Conservation (phyloP, 2,113 vertebrate species). For the Chaetodon auriga region DNA sequence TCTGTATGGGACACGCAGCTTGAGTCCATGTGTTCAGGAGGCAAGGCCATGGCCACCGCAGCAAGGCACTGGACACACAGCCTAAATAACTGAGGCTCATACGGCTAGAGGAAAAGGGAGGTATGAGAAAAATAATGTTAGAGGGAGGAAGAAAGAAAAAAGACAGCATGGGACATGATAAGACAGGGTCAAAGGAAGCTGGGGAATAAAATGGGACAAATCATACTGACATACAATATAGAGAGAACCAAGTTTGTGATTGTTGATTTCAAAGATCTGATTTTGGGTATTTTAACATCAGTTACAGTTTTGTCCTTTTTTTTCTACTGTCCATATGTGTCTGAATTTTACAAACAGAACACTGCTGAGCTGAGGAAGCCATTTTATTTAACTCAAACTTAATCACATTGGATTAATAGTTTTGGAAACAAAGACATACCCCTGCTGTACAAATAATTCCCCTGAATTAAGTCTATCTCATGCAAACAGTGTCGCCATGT, state of each 20-base stretch:
- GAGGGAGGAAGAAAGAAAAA: background rate
- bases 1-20: slow-evolving; percentile 87
- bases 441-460: background rate
- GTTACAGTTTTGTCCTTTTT: background rate
- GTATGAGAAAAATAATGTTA: slow-evolving; percentile 1
- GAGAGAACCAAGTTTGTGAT: background rate
- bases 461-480: background rate
- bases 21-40: slow-evolving; percentile 93
- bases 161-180: background rate
- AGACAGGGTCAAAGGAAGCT: background rate
- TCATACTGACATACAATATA: background rate
- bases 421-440: background rate
- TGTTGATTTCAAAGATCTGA: background rate
- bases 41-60: slow-evolving; percentile 91
- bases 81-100: slow-evolving; percentile 90
- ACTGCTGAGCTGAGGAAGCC: background rate
- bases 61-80: slow-evolving; percentile 90
- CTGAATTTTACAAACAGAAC: background rate
- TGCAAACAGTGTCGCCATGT: background rate
- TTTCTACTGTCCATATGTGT: background rate
- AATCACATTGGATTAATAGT: background rate
- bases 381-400: background rate
- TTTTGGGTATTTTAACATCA: background rate
- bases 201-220: background rate
- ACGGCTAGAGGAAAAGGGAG: slow-evolving; percentile 82